A percentile compares a stretch with the other conserved stretches of the same genome.
Conservation (phyloP, 2,888 invertebrate species). For the Thysanoteuthis rhombus region DNA sequence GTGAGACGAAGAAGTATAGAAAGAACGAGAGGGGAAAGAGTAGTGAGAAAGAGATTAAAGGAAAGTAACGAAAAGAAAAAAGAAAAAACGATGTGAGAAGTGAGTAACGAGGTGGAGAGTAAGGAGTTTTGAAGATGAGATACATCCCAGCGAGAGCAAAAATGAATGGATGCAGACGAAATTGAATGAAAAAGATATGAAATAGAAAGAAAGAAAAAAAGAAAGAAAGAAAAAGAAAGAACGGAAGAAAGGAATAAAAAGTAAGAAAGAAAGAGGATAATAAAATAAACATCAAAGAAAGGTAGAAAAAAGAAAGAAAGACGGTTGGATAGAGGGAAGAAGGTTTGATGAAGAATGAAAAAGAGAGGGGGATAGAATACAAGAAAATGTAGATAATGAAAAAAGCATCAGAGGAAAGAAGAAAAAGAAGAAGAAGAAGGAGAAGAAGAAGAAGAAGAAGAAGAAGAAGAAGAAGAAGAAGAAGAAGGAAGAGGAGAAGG, state of each 20-base stretch:
- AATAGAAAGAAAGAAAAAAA: not conserved
- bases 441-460: not conserved
- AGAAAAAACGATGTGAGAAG: not conserved
- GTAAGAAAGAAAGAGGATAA: not conserved
- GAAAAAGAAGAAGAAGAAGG: not conserved
- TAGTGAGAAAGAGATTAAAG: not conserved
- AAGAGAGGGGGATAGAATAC: too few relatives aligned
- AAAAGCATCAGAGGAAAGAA: not conserved
- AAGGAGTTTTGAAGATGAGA: too few relatives aligned
- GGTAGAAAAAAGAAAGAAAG: not conserved
- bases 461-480: too few relatives aligned
- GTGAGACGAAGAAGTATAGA: too few relatives aligned
- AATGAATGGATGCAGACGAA: too few relatives aligned
- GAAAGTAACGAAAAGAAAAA: not conserved
- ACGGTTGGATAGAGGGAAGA: rapidly evolving
- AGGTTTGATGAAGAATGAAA: not conserved
- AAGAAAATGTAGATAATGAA: too few relatives aligned
- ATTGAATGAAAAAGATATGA: not conserved
- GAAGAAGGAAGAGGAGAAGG: too few relatives aligned
- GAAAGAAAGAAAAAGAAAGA: not conserved
- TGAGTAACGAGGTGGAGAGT: not conserved
- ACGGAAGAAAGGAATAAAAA: not conserved
- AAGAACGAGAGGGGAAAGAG: too few relatives aligned
- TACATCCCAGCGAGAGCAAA: too few relatives aligned
- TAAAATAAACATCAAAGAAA: not conserved